Base-by-base conservation (phyloP, 2,888 invertebrate genomes). In the Liposcelis brunnea region DNA sequence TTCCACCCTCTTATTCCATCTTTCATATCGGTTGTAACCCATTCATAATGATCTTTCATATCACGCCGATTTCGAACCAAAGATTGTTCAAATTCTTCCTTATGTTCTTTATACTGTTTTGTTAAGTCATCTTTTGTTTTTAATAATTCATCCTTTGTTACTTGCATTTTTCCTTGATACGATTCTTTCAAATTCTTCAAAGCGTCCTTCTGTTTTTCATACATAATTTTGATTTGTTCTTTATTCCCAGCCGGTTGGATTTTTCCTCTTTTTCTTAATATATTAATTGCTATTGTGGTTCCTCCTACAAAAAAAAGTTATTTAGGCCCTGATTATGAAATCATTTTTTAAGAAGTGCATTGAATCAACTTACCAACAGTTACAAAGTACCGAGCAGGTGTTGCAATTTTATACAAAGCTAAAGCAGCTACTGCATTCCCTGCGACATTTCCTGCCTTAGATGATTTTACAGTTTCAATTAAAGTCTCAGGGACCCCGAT, bases 381-480 rank as follows among this genome's bases (percentile, higher is more conserved):
- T 1, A 91, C 80, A n/a, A 89, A 80, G 64, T 94, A 95, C 53
- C 95, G 70, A 11, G 84, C 62, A 2, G 95, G 95, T 7, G 93
- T 87, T 21, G 79, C 79, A 52, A 97, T 69, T 69, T 98, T 98
- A 63, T 95, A 98, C 54, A 94, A 70, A 35, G 90, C 80, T 64
- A 91, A 87, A 0, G 93, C 75, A 32, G 94, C 69, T 7, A 95
- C 95, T 59, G 86, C 66, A 61, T 89, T 81, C 10, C 97, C 95
- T 61, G 91, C 82, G 59, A 86, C 66, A 61, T 89, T 81, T 10
- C 97, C 95, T 61, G 91, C 82, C 54, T 71, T 74, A 0, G 89
- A 85, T 31, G 48, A 43, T 56, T 72, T 72, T 44, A 95, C 63
- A 46, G 83, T 81, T 45, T 77, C 72, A 45, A 89, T 68, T 38